Percentiles rank a stretch among this genome's conserved stretches.
Evolutionary conservation across 2,113 vertebrate genomes (phyloP).

Genomic region (Acinonyx jubatus): DNA sequence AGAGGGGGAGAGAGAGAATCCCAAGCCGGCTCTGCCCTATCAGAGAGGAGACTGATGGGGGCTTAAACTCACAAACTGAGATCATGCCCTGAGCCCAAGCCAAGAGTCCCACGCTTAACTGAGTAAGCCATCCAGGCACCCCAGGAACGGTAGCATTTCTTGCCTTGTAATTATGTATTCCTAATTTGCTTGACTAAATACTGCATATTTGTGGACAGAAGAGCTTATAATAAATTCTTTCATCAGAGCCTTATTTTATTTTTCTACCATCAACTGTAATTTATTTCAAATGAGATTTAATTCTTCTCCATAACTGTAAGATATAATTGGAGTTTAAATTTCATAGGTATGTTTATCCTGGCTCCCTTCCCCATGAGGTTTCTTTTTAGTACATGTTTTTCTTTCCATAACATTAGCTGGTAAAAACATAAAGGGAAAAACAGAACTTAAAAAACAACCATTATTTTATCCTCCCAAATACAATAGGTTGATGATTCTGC

Average conservation of each 20-base stretch:
- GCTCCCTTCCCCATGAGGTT: not conserved
- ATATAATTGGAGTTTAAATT: slow-evolving; percentile 8
- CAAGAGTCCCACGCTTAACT: too few relatives aligned
- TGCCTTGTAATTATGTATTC: not conserved
- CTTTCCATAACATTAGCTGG: not conserved
- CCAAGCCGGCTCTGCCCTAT: too few relatives aligned
- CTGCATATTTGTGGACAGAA: not conserved
- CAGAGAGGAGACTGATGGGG: too few relatives aligned
- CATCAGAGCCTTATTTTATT: not conserved
- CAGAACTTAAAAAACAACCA: not conserved
- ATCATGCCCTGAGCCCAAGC: too few relatives aligned
- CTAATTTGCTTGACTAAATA: not conserved
- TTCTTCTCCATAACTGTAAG: not conserved
- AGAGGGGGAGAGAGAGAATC: too few relatives aligned
- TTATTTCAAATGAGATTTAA: not conserved
- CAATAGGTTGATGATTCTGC: not conserved
- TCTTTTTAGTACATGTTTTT: not conserved
- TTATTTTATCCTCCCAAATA: not conserved
- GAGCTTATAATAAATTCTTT: not conserved
- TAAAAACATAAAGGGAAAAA: not conserved
- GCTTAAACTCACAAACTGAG: too few relatives aligned
- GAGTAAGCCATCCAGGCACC: too few relatives aligned
- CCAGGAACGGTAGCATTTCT: not conserved
- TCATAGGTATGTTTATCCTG: not conserved
- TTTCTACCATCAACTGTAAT: not conserved